These are phyloP conservation scores for Pitangus sulphuratus DNA, from an alignment of 2,797 vertebrate species.

Conservation along the genomic window DNA sequence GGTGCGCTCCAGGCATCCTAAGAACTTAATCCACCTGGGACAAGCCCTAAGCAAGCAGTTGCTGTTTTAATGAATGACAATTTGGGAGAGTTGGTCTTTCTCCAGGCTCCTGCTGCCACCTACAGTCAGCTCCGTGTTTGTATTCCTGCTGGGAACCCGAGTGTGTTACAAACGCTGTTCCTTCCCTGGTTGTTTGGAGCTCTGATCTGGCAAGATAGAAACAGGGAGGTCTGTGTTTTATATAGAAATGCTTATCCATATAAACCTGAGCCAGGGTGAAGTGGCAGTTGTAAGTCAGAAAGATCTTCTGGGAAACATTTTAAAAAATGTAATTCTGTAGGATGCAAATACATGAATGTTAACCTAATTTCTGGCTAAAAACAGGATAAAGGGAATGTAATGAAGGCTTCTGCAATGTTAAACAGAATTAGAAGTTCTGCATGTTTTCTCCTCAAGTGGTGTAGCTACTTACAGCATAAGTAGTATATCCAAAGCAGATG, in stretches of 20 bases:
- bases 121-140: slow-evolving; percentile 26
- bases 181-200: background rate
- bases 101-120: slow-evolving; percentile 67
- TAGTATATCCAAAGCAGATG: background rate
- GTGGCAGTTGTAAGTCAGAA: background rate
- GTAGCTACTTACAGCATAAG: background rate
- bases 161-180: accelerated
- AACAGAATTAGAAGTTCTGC: background rate
- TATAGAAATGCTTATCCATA: background rate
- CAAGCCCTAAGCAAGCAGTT: slow-evolving; percentile 71
- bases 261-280: background rate
- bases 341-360: background rate
- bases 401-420: background rate
- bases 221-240: background rate
- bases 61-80: slow-evolving; percentile 56
- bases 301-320: background rate
- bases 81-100: background rate
- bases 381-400: background rate
- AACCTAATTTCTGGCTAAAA: background rate
- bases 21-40: slow-evolving; percentile 61
- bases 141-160: accelerated
- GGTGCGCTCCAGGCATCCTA: slow-evolving; percentile 71
- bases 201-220: background rate
- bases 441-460: background rate
- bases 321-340: background rate